These are phyloP conservation scores for Rhynchonycteris naso DNA, from an alignment of 2,797 vertebrate genomes.

Conservation along the genomic window DNA sequence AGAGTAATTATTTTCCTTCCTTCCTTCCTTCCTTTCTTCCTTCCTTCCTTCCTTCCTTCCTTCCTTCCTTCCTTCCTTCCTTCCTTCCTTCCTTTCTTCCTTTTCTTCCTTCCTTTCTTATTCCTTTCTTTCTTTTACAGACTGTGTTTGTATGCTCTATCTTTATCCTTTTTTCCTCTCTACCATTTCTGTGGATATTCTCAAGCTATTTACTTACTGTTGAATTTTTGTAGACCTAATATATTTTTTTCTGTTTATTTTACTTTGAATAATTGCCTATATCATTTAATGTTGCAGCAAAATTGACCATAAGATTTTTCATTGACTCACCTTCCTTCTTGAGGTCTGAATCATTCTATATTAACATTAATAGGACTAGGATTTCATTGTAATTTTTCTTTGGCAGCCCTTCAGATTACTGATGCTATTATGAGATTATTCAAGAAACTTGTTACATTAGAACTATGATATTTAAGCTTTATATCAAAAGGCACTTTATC, in stretches of 20 bases:
- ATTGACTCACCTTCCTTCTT: background rate
- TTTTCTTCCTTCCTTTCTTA: too few species aligned
- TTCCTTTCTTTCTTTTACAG: background rate
- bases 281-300: background rate
- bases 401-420: background rate
- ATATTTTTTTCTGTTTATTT: background rate
- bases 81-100: too few species aligned
- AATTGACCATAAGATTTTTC: background rate
- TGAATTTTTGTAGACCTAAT: background rate
- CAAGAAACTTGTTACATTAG: background rate
- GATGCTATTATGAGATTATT: background rate
- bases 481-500: background rate
- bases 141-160: background rate
- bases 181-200: background rate
- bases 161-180: background rate
- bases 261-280: background rate
- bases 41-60: too few species aligned
- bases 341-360: background rate
- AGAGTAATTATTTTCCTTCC: background rate
- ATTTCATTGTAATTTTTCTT: background rate
- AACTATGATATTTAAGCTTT: conserved; percentile 1
- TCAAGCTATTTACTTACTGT: background rate
- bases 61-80: too few species aligned
- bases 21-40: background rate
- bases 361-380: background rate